Conservation (phyloP, 2,113 vertebrate species). For the Isurus oxyrinchus region DNA sequence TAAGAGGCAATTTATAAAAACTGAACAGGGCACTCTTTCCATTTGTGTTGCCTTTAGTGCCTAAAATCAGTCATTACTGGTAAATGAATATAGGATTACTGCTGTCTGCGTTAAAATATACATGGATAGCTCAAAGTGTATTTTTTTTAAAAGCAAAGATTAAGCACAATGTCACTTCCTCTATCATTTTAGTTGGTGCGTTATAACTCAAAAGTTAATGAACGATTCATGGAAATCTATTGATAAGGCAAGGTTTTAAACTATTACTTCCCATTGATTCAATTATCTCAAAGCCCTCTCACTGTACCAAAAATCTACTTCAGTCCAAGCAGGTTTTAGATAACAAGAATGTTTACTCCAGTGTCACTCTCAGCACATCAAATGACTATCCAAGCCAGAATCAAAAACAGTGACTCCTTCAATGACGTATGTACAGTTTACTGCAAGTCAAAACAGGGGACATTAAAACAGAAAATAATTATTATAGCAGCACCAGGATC, state of each 20-base stretch:
- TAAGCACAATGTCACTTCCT: not conserved
- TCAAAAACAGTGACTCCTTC: not conserved
- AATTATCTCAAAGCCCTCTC: not conserved
- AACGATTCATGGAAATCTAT: slow-evolving; percentile 15
- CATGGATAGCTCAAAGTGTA: not conserved
- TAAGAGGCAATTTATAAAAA: not conserved
- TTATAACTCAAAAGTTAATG: slow-evolving; percentile 3
- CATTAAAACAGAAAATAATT: not conserved
- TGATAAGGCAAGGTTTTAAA: slow-evolving; percentile 21
- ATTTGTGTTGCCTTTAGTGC: not conserved
- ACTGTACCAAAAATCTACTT: not conserved
- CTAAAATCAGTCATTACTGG: not conserved
- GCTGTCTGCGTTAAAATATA: not conserved
- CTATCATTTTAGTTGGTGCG: not conserved
- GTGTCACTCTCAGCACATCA: not conserved
- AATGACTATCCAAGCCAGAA: not conserved
- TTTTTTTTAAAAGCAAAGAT: not conserved
- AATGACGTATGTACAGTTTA: not conserved
- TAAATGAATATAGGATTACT: not conserved
- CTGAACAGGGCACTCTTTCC: not conserved
- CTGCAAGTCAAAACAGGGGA: not conserved
- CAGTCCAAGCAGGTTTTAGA: not conserved
- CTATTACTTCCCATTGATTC: not conserved
- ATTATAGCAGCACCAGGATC: not conserved
- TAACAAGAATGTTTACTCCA: not conserved